Percentiles rank a stretch among this genome's conserved stretches.
Evolutionary conservation across 2,888 invertebrate genomes (phyloP).

Genomic region (Cremastinae sp.): DNA sequence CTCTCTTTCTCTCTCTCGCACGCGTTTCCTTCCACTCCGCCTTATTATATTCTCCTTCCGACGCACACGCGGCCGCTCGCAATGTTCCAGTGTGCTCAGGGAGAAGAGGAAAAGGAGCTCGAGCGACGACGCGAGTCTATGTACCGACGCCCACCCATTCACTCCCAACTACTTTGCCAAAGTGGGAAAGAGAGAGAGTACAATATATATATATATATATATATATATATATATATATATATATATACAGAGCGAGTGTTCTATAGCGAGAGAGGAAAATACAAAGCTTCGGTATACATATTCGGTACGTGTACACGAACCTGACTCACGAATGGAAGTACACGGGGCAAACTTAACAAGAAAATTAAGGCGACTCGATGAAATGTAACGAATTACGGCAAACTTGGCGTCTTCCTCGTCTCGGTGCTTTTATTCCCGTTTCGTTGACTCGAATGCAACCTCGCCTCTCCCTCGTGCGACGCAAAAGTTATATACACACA

Average conservation of each 20-base stretch:
- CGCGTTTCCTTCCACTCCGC: slow-evolving; percentile 31
- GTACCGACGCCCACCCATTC: slow-evolving; percentile 53
- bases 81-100: slow-evolving; percentile 46
- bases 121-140: slow-evolving; percentile 44
- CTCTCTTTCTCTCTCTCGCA: slow-evolving; percentile 46
- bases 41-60: slow-evolving; percentile 46
- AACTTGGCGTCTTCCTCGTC: slow-evolving; percentile 26
- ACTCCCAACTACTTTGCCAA: slow-evolving; percentile 57
- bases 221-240: slow-evolving; percentile 1
- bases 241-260: not conserved
- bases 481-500: too few relatives aligned
- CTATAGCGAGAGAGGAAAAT: too few relatives aligned
- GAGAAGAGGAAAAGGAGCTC: slow-evolving; percentile 35
- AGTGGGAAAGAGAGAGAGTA: slow-evolving; percentile 3
- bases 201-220: not conserved
- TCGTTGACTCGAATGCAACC: not conserved
- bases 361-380: slow-evolving; percentile 36
- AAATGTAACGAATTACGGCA: slow-evolving; percentile 41
- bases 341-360: slow-evolving; percentile 42
- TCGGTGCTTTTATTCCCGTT: not conserved
- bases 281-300: not conserved
- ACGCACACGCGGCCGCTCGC: slow-evolving; percentile 22
- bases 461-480: too few relatives aligned
- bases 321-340: not conserved
- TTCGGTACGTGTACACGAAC: too few relatives aligned